A percentile compares a stretch with the other conserved stretches of the same genome.
These are phyloP conservation scores for Otus sunia DNA, from an alignment of 2,113 vertebrate species.

Conservation along the genomic window DNA sequence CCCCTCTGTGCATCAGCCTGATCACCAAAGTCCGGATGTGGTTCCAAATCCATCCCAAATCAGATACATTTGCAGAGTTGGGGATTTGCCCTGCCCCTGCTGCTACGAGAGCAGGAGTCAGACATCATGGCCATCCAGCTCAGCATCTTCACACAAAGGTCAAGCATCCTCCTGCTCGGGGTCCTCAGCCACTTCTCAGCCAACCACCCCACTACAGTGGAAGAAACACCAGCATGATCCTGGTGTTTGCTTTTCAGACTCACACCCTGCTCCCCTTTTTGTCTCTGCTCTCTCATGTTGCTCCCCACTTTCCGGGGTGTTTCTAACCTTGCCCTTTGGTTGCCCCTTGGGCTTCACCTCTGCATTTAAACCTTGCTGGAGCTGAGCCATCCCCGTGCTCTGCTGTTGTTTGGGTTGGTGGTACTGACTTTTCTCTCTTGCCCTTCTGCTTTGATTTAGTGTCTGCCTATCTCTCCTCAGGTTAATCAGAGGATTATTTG, in stretches of 20 bases:
- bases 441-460: conserved; percentile 38
- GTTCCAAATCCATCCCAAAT: neutral
- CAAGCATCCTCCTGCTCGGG: too few relatives aligned
- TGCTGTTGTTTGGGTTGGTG: neutral
- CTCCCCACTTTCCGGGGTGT: accelerated
- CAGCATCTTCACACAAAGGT: accelerated
- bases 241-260: neutral
- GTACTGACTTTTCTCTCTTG: neutral
- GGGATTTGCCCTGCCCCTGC: neutral
- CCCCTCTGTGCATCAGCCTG: accelerated
- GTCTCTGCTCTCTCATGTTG: neutral
- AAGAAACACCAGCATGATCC: neutral
- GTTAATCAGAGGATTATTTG: conserved; percentile 63
- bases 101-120: accelerated
- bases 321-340: neutral
- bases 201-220: neutral
- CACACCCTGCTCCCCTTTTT: neutral
- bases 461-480: conserved; percentile 21
- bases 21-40: neutral
- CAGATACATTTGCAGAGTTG: neutral
- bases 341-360: neutral
- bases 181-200: neutral
- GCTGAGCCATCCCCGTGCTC: neutral
- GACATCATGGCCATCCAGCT: neutral
- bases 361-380: neutral